phyloP scores from a whole-genome alignment of 2,797 vertebrate species.

The Galaxias olidus region DNA sequence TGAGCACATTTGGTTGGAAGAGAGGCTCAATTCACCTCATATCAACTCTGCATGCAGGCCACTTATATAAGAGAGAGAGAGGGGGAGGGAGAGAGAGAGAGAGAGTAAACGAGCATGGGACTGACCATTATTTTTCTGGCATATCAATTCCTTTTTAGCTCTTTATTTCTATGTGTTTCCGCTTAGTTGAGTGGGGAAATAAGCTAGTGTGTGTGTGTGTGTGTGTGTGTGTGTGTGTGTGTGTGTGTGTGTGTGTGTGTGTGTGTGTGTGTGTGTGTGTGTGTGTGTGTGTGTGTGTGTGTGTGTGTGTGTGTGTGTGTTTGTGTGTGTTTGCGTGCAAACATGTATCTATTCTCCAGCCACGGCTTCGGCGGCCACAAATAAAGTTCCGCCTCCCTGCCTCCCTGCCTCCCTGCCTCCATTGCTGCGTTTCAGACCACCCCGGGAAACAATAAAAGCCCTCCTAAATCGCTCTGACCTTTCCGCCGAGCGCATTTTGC shows the following conservation, averaged over 20 bases:
- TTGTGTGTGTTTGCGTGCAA: background rate
- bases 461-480: slow-evolving; percentile 73
- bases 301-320: background rate
- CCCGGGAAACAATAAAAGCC: slow-evolving; percentile 67
- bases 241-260: background rate
- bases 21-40: slow-evolving; percentile 32
- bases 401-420: slow-evolving; percentile 21
- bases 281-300: background rate
- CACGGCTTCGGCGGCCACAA: no score
- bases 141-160: background rate
- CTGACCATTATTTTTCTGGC: slow-evolving; percentile 7
- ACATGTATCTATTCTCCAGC: no score
- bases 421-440: slow-evolving; percentile 50
- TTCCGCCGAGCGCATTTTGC: slow-evolving; percentile 66
- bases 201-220: background rate
- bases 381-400: slow-evolving; percentile 9
- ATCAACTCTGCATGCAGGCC: slow-evolving; percentile 25
- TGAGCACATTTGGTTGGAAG: slow-evolving; percentile 32
- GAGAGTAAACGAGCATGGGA: slow-evolving; percentile 1
- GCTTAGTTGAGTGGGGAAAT: background rate
- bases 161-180: slow-evolving; percentile 1
- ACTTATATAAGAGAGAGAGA: slow-evolving; percentile 10
- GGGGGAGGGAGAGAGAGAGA: background rate
- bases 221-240: background rate
- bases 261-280: background rate